phyloP scores from a whole-genome alignment of 2,797 vertebrate genomes.

The Acrossocheilus wenchowensis region DNA sequence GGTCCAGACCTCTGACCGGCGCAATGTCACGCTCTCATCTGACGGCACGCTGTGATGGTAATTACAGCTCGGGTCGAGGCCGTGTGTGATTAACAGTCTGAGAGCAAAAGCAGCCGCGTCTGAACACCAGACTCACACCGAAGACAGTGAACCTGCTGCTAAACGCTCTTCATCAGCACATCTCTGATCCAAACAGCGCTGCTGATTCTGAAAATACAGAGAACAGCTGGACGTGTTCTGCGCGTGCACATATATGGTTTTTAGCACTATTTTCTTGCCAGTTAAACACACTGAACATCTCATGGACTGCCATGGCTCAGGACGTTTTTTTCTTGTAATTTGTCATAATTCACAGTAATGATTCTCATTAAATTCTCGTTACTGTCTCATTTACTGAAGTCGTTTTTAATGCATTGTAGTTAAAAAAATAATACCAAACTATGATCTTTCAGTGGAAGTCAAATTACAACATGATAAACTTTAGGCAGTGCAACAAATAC shows the following conservation, averaged over 20 bases:
- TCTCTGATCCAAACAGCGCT: too few species aligned
- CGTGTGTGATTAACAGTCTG: not conserved
- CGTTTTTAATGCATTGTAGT: not conserved
- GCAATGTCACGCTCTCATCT: constrained; percentile 58
- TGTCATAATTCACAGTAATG: not conserved
- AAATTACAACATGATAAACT: not conserved
- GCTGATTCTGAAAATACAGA: too few species aligned
- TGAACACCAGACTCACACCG: too few species aligned
- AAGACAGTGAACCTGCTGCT: not conserved
- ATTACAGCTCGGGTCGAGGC: constrained; percentile 55
- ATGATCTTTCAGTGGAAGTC: not conserved
- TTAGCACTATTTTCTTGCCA: not conserved
- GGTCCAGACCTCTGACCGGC: constrained; percentile 13
- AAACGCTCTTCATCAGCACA: not conserved
- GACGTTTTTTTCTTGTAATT: not conserved
- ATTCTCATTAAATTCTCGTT: not conserved
- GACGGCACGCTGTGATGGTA: constrained; percentile 63
- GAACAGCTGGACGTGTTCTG: too few species aligned
- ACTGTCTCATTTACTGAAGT: not conserved
- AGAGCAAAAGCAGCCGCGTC: too few species aligned
- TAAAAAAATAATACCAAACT: not conserved
- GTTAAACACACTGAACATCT: not conserved
- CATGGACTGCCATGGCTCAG: not conserved
- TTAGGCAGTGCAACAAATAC: not conserved
- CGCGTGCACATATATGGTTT: too few species aligned